Evolutionary conservation across 2,797 vertebrate species (phyloP), one percentile per base, ranked within the genome.

Genomic region (Paedocypris micromegethes): DNA sequence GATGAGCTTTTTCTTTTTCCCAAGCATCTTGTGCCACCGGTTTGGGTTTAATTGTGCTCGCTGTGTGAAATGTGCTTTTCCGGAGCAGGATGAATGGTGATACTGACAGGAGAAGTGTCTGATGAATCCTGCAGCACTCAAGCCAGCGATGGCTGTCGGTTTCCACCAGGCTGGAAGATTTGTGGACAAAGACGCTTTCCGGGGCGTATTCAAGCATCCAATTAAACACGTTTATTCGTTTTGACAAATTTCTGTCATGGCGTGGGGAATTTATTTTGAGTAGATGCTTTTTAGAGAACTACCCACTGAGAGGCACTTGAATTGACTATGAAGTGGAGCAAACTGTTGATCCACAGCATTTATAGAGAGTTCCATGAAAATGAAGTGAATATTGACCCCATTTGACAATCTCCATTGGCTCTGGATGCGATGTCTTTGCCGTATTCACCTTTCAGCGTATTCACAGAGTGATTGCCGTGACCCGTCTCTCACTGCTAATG

Each of bases 401-500:
- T 62, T 41, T 7, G 6, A 58, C 61, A 9, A 62, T 59, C 37
- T 5, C 6, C 46, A 49, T 70, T 63, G 39, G 55, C 64, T 44
- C 69, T 64, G 54, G 61, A n/a, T 5, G 59, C 70, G 51, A 76
- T 77, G 75, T 75, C 59, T 56, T 6, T 1, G 55, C 65, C 62
- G 76, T 66, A 23, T 23, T 23, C 23, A 23, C 46, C 65, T 77
- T 66, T 59, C 40, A 9, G 50, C 45, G 52, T 61, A 62, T 64
- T 70, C 73, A 45, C 70, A 72, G 38, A 57, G 75, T 76, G 73
- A 75, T 70, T 65, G 58, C 63, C 69, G 52, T 79, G 76, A 67
- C 79, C 78, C 49, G 74, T 73, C 72, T 75, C 71, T 76, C 68
- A 65, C 66, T 6, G 74, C 80, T 82, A 75, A 85, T 87, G 86